Percentiles rank a stretch among this genome's conserved stretches.
Conservation (phyloP, 2,888 invertebrate species). For the Rotaria socialis region DNA sequence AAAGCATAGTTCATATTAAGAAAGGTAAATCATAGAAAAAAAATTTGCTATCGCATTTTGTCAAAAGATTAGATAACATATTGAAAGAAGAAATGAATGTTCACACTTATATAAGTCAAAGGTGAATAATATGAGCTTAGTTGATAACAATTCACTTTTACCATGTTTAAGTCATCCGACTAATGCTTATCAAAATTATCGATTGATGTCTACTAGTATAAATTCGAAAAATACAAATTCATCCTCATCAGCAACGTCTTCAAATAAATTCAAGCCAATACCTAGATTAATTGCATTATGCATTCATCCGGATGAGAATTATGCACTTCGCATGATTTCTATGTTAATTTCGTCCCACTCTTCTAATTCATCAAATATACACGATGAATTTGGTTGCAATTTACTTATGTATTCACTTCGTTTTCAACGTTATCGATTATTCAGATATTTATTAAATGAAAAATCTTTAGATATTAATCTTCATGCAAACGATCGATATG, state of each 20-base stretch:
- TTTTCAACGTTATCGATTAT: conserved; percentile 23
- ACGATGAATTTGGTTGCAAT: conserved; percentile 21
- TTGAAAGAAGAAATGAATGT: neutral
- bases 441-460: neutral
- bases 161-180: no score
- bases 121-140: neutral
- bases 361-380: neutral
- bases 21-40: neutral
- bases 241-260: neutral
- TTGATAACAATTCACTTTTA: neutral
- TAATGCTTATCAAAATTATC: no score
- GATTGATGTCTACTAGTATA: no score
- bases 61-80: neutral
- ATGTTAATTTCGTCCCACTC: neutral
- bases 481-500: neutral
- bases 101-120: neutral
- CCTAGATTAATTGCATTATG: neutral
- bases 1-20: neutral
- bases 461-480: neutral
- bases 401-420: neutral
- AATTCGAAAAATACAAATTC: neutral
- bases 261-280: neutral
- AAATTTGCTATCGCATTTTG: neutral
- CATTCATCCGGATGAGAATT: neutral
- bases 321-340: neutral